Conservation (phyloP, 2,797 vertebrate genomes). For the Lycodopsis pacificus region DNA sequence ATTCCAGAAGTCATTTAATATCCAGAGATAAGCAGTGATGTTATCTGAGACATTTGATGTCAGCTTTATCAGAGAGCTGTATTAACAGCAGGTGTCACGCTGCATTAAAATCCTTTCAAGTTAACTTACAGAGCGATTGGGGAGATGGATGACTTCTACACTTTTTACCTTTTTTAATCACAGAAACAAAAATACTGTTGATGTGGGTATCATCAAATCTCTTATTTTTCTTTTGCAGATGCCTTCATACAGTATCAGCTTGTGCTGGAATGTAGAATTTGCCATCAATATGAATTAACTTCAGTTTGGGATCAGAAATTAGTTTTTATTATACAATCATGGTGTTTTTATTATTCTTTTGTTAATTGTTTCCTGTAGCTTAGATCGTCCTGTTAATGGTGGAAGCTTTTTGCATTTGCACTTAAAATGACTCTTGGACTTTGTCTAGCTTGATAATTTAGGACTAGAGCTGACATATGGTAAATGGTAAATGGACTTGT, state of each 20-base stretch:
- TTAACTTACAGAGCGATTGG: conserved; percentile 67
- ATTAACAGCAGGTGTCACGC: conserved; percentile 73
- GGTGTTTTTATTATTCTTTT: not conserved
- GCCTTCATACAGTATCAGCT: not conserved
- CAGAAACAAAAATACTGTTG: conserved; percentile 40
- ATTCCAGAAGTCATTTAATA: conserved; percentile 68
- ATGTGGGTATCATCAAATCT: conserved; percentile 10
- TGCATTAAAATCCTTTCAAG: conserved; percentile 71
- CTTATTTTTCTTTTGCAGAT: not conserved
- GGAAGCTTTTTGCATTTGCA: conserved; percentile 1
- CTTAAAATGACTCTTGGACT: conserved; percentile 6
- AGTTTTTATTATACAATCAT: not conserved
- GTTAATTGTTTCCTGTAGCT: conserved; percentile 12
- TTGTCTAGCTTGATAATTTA: not conserved
- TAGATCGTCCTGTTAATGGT: conserved; percentile 2
- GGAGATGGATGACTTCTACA: conserved; percentile 38
- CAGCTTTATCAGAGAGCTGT: conserved; percentile 61
- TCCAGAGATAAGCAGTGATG: conserved; percentile 64
- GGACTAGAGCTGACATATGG: not conserved
- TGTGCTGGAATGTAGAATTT: not conserved
- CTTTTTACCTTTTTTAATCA: conserved; percentile 50
- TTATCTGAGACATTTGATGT: conserved; percentile 75
- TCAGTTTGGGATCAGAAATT: conserved; percentile 1
- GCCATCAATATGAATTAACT: not conserved
- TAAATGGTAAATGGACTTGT: no score